Conservation (phyloP, 2,888 invertebrate genomes). For the Sialis fuliginosa region DNA sequence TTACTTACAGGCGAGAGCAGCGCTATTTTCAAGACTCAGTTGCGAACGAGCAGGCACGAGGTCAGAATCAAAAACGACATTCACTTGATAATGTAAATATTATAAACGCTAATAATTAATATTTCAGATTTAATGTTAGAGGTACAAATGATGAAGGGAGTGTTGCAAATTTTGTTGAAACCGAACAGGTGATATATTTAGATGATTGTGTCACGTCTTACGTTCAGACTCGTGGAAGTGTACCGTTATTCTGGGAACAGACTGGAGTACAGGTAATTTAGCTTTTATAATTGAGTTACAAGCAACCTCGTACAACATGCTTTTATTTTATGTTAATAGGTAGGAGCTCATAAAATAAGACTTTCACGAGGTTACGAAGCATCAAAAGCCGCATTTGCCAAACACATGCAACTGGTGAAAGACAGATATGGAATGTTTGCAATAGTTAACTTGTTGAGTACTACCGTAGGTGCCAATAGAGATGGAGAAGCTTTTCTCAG, state of each 20-base stretch:
- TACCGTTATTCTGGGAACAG: constrained; percentile 98
- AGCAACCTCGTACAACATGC: constrained; percentile 4
- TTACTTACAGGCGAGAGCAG: constrained; percentile 81
- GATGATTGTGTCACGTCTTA: constrained; percentile 84
- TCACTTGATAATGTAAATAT: neutral
- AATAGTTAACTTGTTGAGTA: constrained; percentile 83
- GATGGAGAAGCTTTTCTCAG: constrained; percentile 95
- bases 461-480: constrained; percentile 69
- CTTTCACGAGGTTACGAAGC: constrained; percentile 91
- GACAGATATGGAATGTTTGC: constrained; percentile 81
- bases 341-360: constrained; percentile 96
- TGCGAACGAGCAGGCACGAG: constrained; percentile 96
- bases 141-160: constrained; percentile 99
- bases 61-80: constrained; percentile 14
- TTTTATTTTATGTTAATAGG: constrained; percentile 26
- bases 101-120: neutral
- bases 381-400: constrained; percentile 81
- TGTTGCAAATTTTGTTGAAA: constrained; percentile 99
- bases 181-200: constrained; percentile 88
- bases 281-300: neutral
- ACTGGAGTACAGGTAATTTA: constrained; percentile 69
- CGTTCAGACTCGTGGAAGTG: constrained; percentile 87
- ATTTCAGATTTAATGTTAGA: constrained; percentile 74
- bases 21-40: constrained; percentile 88
- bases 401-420: constrained; percentile 73